Evolutionary conservation across 35 echinoderm and acorn worm species (phyloP), one percentile per base, ranked within the genome.

Genomic region (Anneissia japonica): DNA sequence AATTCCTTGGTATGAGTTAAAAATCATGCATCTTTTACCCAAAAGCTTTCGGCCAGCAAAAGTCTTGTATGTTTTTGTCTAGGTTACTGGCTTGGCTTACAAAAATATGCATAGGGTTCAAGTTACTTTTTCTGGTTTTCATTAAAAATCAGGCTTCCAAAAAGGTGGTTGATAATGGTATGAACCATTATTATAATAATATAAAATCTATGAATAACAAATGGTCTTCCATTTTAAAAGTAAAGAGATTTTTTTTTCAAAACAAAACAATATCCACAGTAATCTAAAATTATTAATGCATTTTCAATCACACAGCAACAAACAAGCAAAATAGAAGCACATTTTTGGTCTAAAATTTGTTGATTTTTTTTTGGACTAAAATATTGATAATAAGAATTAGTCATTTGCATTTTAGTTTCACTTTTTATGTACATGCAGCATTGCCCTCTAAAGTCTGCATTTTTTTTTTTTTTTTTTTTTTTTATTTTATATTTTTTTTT

Each of bases 301-400:
- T n/a, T n/a, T n/a, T n/a, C n/a, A n/a, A n/a, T n/a, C 51, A 64
- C 51, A 64, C 51, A 64, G 51, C 51, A 64, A 64, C 51, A 64
- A 19, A 64, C 21, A 64, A 23, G 51, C 51, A 64, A 64, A 64
- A 64, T 64, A 64, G 9, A 64, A 43, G 14, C 40, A 43, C 40
- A 16, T 64, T 64, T 64, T 64, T 64, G 51, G 51, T 64, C 51
- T 64, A 64, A 64, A n/a, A n/a, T n/a, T n/a, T n/a, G n/a, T n/a
- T n/a, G n/a, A n/a, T n/a, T n/a, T n/a, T n/a, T n/a, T n/a, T n/a
- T n/a, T n/a, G n/a, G n/a, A n/a, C n/a, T n/a, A n/a, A n/a, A n/a
- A n/a, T n/a, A n/a, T n/a, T n/a, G n/a, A n/a, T n/a, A n/a, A n/a
- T n/a, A n/a, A n/a, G n/a, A n/a, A n/a, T n/a, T n/a, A n/a, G n/a